phyloP scores from a whole-genome alignment of 92 coral and sea anemone genomes.

The Porites lobata region DNA sequence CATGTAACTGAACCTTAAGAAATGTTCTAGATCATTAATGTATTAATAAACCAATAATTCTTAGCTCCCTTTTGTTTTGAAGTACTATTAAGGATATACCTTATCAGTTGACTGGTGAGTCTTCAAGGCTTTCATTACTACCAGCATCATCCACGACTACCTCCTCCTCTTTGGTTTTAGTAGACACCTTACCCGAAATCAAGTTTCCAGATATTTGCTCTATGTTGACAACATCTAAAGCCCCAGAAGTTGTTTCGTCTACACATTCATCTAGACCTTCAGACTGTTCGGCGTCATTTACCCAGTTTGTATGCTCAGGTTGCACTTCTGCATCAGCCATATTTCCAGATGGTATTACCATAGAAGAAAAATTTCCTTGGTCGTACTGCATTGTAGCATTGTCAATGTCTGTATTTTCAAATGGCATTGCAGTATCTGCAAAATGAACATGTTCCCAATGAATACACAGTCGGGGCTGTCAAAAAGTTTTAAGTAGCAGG shows the following conservation, averaged over 20 bases:
- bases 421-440: too few species aligned
- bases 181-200: background rate
- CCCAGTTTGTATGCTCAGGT: slow-evolving; percentile 14
- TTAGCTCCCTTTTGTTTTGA: slow-evolving; percentile 14
- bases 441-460: too few species aligned
- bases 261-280: background rate
- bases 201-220: slow-evolving; percentile 3
- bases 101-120: slow-evolving; percentile 4
- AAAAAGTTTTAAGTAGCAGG: too few species aligned
- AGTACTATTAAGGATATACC: background rate
- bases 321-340: background rate
- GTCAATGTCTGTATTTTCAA: too few species aligned
- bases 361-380: background rate
- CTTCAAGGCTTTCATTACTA: background rate
- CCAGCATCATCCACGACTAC: background rate
- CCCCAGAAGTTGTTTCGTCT: background rate
- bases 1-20: background rate
- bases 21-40: background rate
- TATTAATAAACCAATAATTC: slow-evolving; percentile 2
- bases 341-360: slow-evolving; percentile 9
- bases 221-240: slow-evolving; percentile 8
- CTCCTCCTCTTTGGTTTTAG: background rate
- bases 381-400: too few species aligned
- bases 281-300: slow-evolving; percentile 9
- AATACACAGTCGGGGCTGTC: too few species aligned